A percentile compares a stretch with the other conserved stretches of the same genome.
Evolutionary conservation across 2,888 invertebrate species (phyloP).

Genomic region (Argyresthia goedartella): DNA sequence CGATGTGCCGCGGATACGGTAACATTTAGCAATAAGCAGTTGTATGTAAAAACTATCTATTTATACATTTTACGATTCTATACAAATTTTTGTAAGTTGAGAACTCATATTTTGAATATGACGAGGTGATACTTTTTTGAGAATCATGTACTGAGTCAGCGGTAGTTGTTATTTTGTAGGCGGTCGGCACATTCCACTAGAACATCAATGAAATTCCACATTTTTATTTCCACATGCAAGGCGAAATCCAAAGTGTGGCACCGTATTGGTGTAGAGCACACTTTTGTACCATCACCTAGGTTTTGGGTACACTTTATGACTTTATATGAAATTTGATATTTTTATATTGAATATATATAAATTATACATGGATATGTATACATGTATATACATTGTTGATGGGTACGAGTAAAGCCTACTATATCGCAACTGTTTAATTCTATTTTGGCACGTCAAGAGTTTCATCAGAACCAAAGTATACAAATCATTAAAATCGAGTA

Average conservation of each 20-base stretch:
- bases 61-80: constrained; percentile 70
- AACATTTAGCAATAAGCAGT: constrained; percentile 68
- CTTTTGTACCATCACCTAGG: constrained; percentile 70
- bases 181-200: constrained; percentile 70
- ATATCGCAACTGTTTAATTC: constrained; percentile 70
- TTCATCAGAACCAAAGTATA: constrained; percentile 71
- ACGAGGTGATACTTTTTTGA: constrained; percentile 67
- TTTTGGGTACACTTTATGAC: constrained; percentile 72
- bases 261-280: constrained; percentile 59
- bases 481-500: constrained; percentile 69
- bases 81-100: constrained; percentile 67
- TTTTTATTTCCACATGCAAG: constrained; percentile 64
- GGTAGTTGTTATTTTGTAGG: constrained; percentile 65
- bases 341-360: constrained; percentile 71
- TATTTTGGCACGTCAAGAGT: constrained; percentile 69
- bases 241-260: constrained; percentile 57
- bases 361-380: constrained; percentile 71
- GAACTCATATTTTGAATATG: constrained; percentile 57
- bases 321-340: constrained; percentile 71
- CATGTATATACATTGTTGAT: constrained; percentile 71
- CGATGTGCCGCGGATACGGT: constrained; percentile 33
- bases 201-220: constrained; percentile 62
- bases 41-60: constrained; percentile 68
- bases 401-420: constrained; percentile 66
- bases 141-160: constrained; percentile 66